Evolutionary conservation across 1,140 invertebrate genomes (phyloP).

Genomic region (Drosophila sp.): DNA sequence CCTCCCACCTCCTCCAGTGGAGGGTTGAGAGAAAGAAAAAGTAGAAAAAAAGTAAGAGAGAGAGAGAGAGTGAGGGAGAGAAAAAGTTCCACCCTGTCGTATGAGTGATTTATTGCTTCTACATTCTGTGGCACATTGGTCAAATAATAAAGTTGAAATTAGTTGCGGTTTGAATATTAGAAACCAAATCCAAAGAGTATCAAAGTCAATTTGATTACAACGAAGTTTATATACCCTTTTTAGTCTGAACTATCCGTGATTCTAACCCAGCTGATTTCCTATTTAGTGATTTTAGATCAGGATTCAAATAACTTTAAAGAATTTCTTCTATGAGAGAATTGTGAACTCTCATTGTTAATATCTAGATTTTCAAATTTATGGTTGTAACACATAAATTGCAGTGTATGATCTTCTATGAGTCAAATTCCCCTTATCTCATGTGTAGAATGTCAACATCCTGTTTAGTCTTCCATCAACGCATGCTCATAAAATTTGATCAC

Average conservation of each 20-base stretch:
- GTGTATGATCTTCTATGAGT: not conserved
- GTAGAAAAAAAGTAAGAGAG: not conserved
- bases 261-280: too few relatives aligned
- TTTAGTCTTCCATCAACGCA: conserved; percentile 57
- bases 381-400: not conserved
- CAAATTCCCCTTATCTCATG: not conserved
- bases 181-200: conserved; percentile 55
- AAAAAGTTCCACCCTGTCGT: conserved; percentile 44
- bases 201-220: not conserved
- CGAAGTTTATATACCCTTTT: too few relatives aligned
- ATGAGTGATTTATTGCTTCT: conserved; percentile 72
- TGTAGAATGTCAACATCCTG: conserved; percentile 48
- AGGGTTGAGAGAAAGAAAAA: not conserved
- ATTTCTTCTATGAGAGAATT: too few relatives aligned
- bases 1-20: conserved; percentile 5
- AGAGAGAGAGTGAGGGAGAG: too few relatives aligned
- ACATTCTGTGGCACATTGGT: conserved; percentile 47
- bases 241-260: too few relatives aligned
- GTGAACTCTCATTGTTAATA: too few relatives aligned
- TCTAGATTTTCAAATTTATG: not conserved
- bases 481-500: conserved; percentile 71
- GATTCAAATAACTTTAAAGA: too few relatives aligned
- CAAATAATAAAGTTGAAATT: conserved; percentile 79
- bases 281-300: too few relatives aligned
- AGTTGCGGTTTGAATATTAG: conserved; percentile 73